These are phyloP conservation scores for Cecropterus lyciades DNA, from an alignment of 1,140 invertebrate genomes.

Conservation along the genomic window DNA sequence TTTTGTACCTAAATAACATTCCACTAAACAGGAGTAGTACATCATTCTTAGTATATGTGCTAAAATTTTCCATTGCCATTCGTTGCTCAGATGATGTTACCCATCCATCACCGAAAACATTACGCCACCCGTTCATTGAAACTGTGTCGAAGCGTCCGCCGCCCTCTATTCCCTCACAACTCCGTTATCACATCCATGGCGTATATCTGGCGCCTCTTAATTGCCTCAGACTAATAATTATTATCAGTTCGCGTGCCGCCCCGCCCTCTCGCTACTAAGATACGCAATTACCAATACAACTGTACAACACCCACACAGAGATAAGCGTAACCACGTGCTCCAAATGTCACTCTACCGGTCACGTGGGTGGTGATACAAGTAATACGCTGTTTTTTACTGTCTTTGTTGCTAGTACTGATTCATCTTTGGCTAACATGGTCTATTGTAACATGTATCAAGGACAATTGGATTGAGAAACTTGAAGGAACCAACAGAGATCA, in stretches of 20 bases:
- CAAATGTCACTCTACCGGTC: constrained; percentile 40
- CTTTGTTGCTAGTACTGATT: no score
- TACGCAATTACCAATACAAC: constrained; percentile 60
- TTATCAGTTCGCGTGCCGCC: constrained; percentile 76
- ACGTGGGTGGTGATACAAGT: constrained; percentile 36
- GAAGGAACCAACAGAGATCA: no score
- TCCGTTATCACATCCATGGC: constrained; percentile 71
- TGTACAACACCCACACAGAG: constrained; percentile 45
- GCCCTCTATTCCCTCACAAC: constrained; percentile 47
- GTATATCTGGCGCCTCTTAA: constrained; percentile 81
- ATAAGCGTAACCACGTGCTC: constrained; percentile 54
- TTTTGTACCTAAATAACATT: no score
- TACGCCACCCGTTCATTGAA: constrained; percentile 9
- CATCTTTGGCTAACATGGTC: background rate
- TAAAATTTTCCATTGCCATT: no score
- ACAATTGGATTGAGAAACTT: no score
- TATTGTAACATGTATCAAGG: no score
- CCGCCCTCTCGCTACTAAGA: constrained; percentile 57
- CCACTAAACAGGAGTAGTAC: no score
- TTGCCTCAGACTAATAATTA: constrained; percentile 80
- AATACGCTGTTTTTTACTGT: background rate
- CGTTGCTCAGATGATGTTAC: background rate
- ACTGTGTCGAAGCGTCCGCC: constrained; percentile 41
- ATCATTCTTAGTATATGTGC: no score
- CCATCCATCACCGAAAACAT: background rate